These are phyloP conservation scores for Nomada lathburiana DNA, from an alignment of 2,888 invertebrate genomes.

Conservation along the genomic window DNA sequence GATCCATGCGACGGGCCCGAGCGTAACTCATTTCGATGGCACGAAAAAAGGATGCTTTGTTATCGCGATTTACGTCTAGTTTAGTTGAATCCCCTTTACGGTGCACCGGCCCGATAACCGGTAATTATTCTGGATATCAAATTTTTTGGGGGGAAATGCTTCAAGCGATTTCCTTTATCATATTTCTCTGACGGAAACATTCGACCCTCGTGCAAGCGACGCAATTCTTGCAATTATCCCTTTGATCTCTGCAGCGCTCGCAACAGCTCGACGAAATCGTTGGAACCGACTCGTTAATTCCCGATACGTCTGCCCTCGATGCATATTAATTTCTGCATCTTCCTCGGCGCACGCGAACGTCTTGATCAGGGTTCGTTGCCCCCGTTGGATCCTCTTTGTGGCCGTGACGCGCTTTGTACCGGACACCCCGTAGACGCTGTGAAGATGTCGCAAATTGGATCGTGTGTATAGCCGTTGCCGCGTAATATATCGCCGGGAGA, in stretches of 20 bases:
- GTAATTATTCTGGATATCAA: neutral
- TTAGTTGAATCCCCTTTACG: neutral
- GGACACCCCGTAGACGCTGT: conserved; percentile 67
- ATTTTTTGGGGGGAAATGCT: neutral
- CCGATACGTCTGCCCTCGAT: conserved; percentile 30
- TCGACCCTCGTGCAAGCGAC: neutral
- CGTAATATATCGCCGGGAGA: conserved; percentile 63
- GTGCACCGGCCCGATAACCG: neutral
- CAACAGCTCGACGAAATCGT: neutral
- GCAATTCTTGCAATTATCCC: neutral
- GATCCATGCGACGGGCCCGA: conserved; percentile 25
- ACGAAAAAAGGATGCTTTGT: conserved; percentile 16
- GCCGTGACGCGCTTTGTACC: conserved; percentile 70
- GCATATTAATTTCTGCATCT: conserved; percentile 58
- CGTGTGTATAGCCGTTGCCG: conserved; percentile 50
- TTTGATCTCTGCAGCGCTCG: conserved; percentile 16
- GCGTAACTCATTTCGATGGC: conserved; percentile 1
- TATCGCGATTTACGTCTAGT: neutral
- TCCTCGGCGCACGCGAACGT: conserved; percentile 25
- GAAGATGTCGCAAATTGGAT: conserved; percentile 78
- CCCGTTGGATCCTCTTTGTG: conserved; percentile 48
- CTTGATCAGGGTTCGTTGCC: conserved; percentile 35
- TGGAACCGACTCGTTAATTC: conserved; percentile 39
- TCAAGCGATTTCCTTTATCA: too few relatives aligned
- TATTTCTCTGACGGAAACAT: neutral